Evolutionary conservation across 2,888 invertebrate genomes (phyloP).

Genomic region (Muschampia plurimacula): DNA sequence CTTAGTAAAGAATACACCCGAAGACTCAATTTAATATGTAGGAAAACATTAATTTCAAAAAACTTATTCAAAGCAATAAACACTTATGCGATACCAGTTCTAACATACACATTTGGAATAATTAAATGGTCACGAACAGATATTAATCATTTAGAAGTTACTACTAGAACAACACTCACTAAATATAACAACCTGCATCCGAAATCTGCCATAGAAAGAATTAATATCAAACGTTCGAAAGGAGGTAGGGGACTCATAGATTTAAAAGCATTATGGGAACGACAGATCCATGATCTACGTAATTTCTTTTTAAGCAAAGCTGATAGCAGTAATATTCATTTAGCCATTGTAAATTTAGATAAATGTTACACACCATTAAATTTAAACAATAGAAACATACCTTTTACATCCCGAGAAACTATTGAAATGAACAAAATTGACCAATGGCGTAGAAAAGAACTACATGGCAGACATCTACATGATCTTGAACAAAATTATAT

Average conservation of each 20-base stretch:
- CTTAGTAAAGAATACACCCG: too few relatives aligned
- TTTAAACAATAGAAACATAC: too few relatives aligned
- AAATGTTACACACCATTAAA: too few relatives aligned
- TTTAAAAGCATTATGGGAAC: background rate
- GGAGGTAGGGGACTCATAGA: constrained; percentile 3
- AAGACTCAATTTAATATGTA: too few relatives aligned
- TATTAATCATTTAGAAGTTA: background rate
- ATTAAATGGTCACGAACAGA: constrained; percentile 19
- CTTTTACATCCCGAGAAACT: too few relatives aligned
- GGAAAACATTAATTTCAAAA: too few relatives aligned
- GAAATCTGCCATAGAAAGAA: constrained; percentile 1
- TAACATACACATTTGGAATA: constrained; percentile 19
- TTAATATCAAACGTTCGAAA: background rate
- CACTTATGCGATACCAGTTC: background rate
- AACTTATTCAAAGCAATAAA: too few relatives aligned
- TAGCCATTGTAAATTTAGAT: too few relatives aligned
- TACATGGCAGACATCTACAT: too few relatives aligned
- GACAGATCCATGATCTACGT: background rate
- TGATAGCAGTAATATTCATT: background rate
- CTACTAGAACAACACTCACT: background rate
- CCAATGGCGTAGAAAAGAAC: too few relatives aligned
- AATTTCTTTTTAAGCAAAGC: background rate
- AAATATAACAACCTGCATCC: background rate
- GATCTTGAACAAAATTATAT: too few relatives aligned
- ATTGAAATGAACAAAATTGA: too few relatives aligned